Evolutionary conservation across 2,113 vertebrate genomes (phyloP).

Genomic region (Brachyhypopomus occidentalis): DNA sequence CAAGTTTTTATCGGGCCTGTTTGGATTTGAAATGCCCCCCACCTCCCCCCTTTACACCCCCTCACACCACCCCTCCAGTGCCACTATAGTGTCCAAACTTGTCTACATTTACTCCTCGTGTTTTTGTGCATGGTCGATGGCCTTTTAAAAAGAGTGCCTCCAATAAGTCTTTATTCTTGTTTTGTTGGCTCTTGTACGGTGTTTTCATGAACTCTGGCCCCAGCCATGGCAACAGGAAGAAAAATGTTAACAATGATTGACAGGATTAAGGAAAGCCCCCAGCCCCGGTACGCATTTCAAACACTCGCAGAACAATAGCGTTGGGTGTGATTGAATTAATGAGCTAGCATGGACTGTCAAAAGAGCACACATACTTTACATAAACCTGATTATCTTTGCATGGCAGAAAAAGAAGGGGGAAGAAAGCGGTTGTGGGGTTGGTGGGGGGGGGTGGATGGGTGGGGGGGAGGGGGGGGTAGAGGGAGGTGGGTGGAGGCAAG

Average conservation of each 20-base stretch:
- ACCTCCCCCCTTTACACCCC: constrained; percentile 78
- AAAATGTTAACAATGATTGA: constrained; percentile 99
- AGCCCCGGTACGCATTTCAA: constrained; percentile 96
- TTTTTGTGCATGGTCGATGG: constrained; percentile 96
- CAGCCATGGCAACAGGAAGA: constrained; percentile 97
- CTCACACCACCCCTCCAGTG: constrained; percentile 74
- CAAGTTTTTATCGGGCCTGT: constrained; percentile 96
- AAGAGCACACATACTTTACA: constrained; percentile 99
- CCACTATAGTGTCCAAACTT: constrained; percentile 91
- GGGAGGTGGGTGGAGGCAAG: constrained; percentile 18
- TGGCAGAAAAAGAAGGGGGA: constrained; percentile 90
- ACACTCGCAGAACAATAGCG: constrained; percentile 97
- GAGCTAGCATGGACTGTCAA: constrained; percentile 98
- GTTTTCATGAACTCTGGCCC: constrained; percentile 99
- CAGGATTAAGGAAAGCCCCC: constrained; percentile 94
- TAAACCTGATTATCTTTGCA: constrained; percentile 99
- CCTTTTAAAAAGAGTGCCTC: constrained; percentile 91
- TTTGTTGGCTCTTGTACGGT: constrained; percentile 97
- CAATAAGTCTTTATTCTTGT: constrained; percentile 99
- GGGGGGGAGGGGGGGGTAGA: not conserved
- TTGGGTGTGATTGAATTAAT: constrained; percentile 99
- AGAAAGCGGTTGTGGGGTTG: constrained; percentile 60
- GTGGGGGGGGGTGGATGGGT: constrained; percentile 15
- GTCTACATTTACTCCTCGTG: constrained; percentile 97
- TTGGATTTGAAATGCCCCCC: constrained; percentile 94